Conservation (phyloP, 2,888 invertebrate species). For the Chymomyza procnemis region DNA sequence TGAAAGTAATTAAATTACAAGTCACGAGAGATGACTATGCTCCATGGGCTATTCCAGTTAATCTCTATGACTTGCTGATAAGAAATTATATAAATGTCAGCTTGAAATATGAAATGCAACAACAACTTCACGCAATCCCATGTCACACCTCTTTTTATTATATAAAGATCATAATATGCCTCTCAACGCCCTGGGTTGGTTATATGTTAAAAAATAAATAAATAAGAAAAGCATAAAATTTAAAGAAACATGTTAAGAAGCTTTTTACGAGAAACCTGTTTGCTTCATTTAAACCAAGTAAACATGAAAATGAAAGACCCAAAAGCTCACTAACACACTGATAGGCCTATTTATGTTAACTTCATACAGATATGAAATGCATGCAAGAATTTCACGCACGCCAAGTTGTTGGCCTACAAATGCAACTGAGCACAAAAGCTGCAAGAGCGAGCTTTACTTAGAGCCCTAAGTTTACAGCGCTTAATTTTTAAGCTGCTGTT, state of each 20-base stretch:
- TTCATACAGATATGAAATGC: background rate
- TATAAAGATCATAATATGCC: background rate
- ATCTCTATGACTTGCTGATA: conserved; percentile 34
- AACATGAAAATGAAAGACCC: background rate
- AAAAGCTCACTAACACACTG: background rate
- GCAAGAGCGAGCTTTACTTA: background rate
- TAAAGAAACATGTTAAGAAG: background rate
- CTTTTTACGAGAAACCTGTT: background rate
- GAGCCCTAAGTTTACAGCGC: conserved; percentile 1
- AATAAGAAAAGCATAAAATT: conserved; percentile 5
- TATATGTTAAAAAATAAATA: conserved; percentile 6
- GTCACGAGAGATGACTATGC: conserved; percentile 36
- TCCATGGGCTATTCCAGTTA: background rate
- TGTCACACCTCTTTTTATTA: background rate
- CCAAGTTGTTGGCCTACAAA: conserved; percentile 67
- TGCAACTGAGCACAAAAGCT: conserved; percentile 40
- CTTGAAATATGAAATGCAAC: background rate
- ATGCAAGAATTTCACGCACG: background rate
- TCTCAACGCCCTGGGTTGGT: background rate
- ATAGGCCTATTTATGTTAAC: background rate
- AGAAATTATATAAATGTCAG: background rate
- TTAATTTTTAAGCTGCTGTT: background rate
- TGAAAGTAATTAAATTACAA: conserved; percentile 60
- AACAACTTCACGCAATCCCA: background rate
- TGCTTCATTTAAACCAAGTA: background rate